Percentiles rank a stretch among this genome's conserved stretches.
Conservation (phyloP, 2,113 vertebrate species). For the Eudyptes chrysolophus region DNA sequence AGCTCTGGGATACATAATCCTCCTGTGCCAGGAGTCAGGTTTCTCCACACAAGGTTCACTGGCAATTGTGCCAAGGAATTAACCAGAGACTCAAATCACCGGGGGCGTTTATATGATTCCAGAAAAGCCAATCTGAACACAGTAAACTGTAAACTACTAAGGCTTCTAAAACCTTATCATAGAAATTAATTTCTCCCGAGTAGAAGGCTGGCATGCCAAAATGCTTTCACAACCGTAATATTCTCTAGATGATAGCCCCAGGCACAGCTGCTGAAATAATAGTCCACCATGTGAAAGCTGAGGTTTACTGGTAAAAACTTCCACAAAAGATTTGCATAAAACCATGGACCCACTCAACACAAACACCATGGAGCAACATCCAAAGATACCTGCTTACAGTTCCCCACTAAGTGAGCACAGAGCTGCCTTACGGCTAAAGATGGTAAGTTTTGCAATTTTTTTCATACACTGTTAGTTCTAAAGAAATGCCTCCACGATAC, state of each 20-base stretch:
- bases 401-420: background rate
- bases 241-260: background rate
- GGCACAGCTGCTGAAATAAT: background rate
- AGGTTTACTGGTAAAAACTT: background rate
- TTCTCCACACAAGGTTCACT: constrained; percentile 12
- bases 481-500: background rate
- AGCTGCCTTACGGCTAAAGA: background rate
- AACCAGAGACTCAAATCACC: background rate
- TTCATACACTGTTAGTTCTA: background rate
- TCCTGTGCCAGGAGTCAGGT: constrained; percentile 12
- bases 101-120: background rate
- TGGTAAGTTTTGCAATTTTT: background rate
- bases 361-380: background rate
- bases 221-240: background rate
- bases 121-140: background rate
- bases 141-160: constrained; percentile 4
- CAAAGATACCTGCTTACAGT: background rate
- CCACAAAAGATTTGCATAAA: background rate
- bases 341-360: background rate
- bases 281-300: background rate
- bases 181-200: constrained; percentile 16
- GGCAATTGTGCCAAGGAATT: background rate
- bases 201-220: background rate
- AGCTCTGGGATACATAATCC: background rate
- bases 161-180: constrained; percentile 7